Base-by-base conservation (phyloP, 2,888 invertebrate species). In the Trissoscelio sp. region DNA sequence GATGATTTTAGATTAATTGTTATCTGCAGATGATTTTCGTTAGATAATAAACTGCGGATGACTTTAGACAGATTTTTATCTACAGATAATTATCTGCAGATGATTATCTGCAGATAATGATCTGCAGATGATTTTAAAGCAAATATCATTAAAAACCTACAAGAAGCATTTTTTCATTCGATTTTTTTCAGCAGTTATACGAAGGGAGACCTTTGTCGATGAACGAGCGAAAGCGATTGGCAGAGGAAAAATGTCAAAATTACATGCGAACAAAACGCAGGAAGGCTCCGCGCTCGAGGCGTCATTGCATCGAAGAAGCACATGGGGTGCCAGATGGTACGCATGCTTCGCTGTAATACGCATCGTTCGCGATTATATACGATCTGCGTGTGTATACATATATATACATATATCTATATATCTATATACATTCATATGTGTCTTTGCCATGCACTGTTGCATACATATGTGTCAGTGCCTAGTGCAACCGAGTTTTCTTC, bases 321-420 rank as follows among this genome's bases (percentile, higher is more conserved):
- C 87, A 87, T 86, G 87, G 86, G 84, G 83, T 87, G 86, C 88
- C 89, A 89, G 89, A 89, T 89, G 89, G 88, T 86, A 86, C 85
- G 87, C 88, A 87, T 81, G 84, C 84, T 66, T 79, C 85, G 83
- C 58, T 53, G 83, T 82, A 69, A 82, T 78, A 83, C 82, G 69
- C 77, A 67, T 79, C 79, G 77, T 69, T 67, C 73, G 75, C 78
- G 69, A 82, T 83, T 83, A 84, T 83, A 66, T 74, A 70, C 28
- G 62, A 60, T 57, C 46, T 77, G 82, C 57, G 78, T 81, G 55
- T 51, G 58, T n/a, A n/a, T n/a, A n/a, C n/a, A n/a, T n/a, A n/a
- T n/a, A n/a, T n/a, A n/a, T n/a, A n/a, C n/a, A n/a, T n/a, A n/a
- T n/a, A n/a, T n/a, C n/a, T n/a, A n/a, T n/a, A n/a, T n/a, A n/a